Evolutionary conservation across 2,888 invertebrate species (phyloP).

Genomic region (Diarsia mendica): DNA sequence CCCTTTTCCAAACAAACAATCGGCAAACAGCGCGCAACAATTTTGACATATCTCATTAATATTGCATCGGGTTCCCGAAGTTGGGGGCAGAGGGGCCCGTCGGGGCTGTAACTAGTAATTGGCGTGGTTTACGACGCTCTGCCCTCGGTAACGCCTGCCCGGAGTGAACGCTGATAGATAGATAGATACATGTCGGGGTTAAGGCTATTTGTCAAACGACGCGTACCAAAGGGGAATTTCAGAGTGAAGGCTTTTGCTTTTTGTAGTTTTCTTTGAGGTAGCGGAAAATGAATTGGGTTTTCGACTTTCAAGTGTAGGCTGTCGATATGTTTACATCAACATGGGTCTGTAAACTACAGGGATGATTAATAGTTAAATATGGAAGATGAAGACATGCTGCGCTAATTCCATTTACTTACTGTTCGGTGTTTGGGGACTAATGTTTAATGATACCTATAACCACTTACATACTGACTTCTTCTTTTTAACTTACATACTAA

Average conservation of each 20-base stretch:
- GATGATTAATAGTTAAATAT: not conserved
- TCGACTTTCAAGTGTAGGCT: not conserved
- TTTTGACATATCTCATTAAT: conserved; percentile 59
- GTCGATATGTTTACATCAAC: not conserved
- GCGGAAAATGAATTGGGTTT: not conserved
- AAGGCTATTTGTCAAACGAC: conserved; percentile 38
- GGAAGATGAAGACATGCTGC: not conserved
- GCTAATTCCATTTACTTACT: not conserved
- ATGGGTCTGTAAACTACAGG: not conserved
- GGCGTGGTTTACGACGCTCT: conserved; percentile 72
- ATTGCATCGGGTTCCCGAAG: conserved; percentile 31
- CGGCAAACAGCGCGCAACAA: conserved; percentile 40
- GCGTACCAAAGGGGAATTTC: conserved; percentile 13
- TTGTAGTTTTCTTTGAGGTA: not conserved
- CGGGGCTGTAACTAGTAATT: conserved; percentile 71
- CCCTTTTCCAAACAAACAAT: conserved; percentile 43
- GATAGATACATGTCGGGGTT: conserved; percentile 57
- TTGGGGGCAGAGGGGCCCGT: conserved; percentile 10
- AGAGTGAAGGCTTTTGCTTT: conserved; percentile 32
- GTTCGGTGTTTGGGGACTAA: not conserved
- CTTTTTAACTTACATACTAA: not conserved
- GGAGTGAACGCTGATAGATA: conserved; percentile 50
- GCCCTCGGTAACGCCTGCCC: conserved; percentile 31
- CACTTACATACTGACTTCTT: too few species aligned
- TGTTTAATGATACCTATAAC: not conserved